Evolutionary conservation across 1,140 invertebrate genomes (phyloP).

Genomic region (Caenorhabditis remanei): DNA sequence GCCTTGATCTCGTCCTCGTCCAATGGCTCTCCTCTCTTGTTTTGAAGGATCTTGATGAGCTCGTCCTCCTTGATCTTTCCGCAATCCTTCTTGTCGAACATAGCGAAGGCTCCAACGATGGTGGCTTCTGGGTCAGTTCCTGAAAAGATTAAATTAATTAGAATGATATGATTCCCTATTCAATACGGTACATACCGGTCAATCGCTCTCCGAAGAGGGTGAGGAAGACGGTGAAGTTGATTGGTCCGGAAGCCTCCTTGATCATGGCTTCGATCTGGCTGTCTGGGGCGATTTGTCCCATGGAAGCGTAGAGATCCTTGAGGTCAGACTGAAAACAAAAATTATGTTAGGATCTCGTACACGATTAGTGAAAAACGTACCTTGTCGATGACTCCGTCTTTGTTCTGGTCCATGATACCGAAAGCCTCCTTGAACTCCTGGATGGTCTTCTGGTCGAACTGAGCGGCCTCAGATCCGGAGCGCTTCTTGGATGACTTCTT

Average conservation of each 20-base stretch:
- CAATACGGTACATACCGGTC: conserved; percentile 69
- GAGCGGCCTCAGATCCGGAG: conserved; percentile 76
- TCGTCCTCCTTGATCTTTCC: conserved; percentile 79
- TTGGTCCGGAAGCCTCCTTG: conserved; percentile 95
- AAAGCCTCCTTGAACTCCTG: conserved; percentile 83
- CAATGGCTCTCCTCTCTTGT: conserved; percentile 77
- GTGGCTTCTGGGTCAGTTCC: conserved; percentile 96
- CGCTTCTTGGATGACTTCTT: conserved; percentile 72
- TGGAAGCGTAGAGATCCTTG: conserved; percentile 96
- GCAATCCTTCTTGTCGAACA: conserved; percentile 93
- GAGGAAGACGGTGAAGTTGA: conserved; percentile 99
- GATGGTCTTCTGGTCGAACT: conserved; percentile 78
- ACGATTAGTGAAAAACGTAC: not conserved
- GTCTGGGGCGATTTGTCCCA: conserved; percentile 93
- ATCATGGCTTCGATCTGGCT: conserved; percentile 96
- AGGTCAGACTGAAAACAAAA: conserved; percentile 85
- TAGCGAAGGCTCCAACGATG: conserved; percentile 95
- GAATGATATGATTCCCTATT: not conserved
- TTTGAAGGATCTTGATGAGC: conserved; percentile 75
- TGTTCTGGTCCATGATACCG: conserved; percentile 99
- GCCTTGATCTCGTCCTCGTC: conserved; percentile 77
- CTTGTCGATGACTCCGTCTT: conserved; percentile 98
- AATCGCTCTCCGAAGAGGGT: conserved; percentile 95
- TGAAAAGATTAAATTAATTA: conserved; percentile 80
- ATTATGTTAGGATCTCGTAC: not conserved